A percentile compares a stretch with the other conserved stretches of the same genome.
phyloP scores from a whole-genome alignment of 2,888 invertebrate species.

The Hypomecis punctinalis region DNA sequence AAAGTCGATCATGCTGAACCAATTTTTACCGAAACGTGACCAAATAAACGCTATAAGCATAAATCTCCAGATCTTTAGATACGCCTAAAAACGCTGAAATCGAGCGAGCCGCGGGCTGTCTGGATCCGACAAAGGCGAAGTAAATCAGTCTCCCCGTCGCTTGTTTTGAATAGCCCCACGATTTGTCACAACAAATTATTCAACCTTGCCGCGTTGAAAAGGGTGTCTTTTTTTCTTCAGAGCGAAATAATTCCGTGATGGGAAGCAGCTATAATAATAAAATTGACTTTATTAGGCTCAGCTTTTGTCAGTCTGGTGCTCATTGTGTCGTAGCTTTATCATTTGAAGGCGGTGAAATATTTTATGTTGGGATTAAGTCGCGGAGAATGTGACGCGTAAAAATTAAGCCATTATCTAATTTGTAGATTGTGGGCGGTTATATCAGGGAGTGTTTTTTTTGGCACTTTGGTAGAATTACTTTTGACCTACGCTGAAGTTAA shows the following conservation, averaged over 20 bases:
- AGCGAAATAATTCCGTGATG: slow-evolving; percentile 55
- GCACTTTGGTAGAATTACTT: too few relatives aligned
- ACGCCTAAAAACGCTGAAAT: slow-evolving; percentile 49
- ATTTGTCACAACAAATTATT: slow-evolving; percentile 77
- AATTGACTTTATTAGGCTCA: slow-evolving; percentile 54
- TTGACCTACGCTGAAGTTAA: too few relatives aligned
- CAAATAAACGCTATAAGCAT: too few relatives aligned
- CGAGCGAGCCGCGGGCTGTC: slow-evolving; percentile 36
- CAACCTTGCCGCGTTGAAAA: slow-evolving; percentile 65
- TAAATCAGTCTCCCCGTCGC: slow-evolving; percentile 60
- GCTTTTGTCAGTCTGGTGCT: slow-evolving; percentile 42
- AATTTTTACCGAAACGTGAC: too few relatives aligned
- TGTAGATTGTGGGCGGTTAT: background rate
- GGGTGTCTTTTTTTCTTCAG: slow-evolving; percentile 51
- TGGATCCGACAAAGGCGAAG: slow-evolving; percentile 48
- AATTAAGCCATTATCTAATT: slow-evolving; percentile 24
- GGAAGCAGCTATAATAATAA: slow-evolving; percentile 47
- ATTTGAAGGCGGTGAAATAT: slow-evolving; percentile 35
- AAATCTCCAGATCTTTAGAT: slow-evolving; percentile 5
- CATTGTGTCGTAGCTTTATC: slow-evolving; percentile 33
- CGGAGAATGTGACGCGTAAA: slow-evolving; percentile 21
- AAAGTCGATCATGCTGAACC: too few relatives aligned
- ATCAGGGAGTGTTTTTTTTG: background rate
- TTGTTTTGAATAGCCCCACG: slow-evolving; percentile 70
- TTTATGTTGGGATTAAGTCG: slow-evolving; percentile 33